Percentiles rank a stretch among this genome's conserved stretches.
phyloP scores from a whole-genome alignment of 2,113 vertebrate genomes.

The Lophochroa leadbeateri region DNA sequence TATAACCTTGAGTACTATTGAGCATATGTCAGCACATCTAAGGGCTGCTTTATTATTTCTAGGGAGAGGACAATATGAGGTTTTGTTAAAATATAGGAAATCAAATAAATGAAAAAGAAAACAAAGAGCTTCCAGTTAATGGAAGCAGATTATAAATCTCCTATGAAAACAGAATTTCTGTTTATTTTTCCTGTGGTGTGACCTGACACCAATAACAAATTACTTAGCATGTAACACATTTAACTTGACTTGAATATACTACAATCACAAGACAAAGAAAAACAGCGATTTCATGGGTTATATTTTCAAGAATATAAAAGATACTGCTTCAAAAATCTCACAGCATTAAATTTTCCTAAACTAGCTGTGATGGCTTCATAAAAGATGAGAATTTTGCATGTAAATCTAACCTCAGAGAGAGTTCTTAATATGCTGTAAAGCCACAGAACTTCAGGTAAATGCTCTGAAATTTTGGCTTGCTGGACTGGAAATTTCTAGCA shows the following conservation, averaged over 20 bases:
- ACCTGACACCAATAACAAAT: background rate
- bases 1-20: background rate
- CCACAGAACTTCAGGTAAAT: slow-evolving; percentile 19
- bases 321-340: background rate
- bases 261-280: background rate
- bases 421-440: background rate
- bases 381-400: background rate
- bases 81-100: background rate
- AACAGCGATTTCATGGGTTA: background rate
- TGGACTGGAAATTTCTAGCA: background rate
- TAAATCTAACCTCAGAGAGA: background rate
- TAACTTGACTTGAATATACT: background rate
- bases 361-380: background rate
- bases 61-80: background rate
- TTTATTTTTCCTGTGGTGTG: background rate
- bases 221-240: background rate
- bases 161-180: background rate
- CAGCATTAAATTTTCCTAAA: background rate
- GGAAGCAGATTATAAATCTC: background rate
- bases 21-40: background rate
- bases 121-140: background rate
- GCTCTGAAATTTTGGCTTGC: background rate
- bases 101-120: slow-evolving; percentile 7
- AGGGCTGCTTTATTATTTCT: background rate
- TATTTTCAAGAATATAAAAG: background rate